These are phyloP conservation scores for Hemicordylus capensis DNA, from an alignment of 2,113 vertebrate genomes.

Conservation along the genomic window DNA sequence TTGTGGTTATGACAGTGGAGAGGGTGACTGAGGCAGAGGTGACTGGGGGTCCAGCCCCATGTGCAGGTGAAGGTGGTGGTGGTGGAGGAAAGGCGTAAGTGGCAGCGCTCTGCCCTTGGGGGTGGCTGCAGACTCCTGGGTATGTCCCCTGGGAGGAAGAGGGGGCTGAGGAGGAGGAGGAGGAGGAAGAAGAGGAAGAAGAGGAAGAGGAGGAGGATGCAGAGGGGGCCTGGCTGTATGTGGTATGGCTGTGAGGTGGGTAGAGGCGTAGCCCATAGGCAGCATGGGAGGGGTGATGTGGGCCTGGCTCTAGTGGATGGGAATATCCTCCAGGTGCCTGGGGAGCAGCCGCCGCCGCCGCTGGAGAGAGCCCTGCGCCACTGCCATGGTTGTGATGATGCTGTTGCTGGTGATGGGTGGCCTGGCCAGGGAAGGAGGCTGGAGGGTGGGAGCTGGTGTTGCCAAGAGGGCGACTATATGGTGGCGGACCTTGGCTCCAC, in stretches of 20 bases:
- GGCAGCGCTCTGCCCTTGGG: constrained; percentile 69
- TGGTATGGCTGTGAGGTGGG: constrained; percentile 71
- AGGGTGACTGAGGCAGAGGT: constrained; percentile 73
- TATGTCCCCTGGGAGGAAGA: constrained; percentile 66
- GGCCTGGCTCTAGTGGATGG: constrained; percentile 65
- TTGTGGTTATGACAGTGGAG: constrained; percentile 74
- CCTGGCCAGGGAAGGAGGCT: constrained; percentile 66
- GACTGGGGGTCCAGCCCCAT: constrained; percentile 64
- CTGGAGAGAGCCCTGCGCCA: constrained; percentile 10
- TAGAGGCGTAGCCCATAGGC: constrained; percentile 75
- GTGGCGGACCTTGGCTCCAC: constrained; percentile 78
- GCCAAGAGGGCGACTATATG: constrained; percentile 72
- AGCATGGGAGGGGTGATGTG: constrained; percentile 66
- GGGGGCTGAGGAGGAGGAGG: background rate
- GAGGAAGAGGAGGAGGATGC: constrained; percentile 15
- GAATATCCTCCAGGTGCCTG: constrained; percentile 62
- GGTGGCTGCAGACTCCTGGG: constrained; percentile 62
- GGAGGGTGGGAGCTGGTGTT: constrained; percentile 61
- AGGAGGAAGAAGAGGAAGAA: constrained; percentile 58
- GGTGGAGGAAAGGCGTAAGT: constrained; percentile 68
- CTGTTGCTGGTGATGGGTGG: constrained; percentile 73
- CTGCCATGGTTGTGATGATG: constrained; percentile 10
- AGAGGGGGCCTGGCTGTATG: constrained; percentile 62
- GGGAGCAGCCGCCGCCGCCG: constrained; percentile 43
- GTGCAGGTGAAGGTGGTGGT: constrained; percentile 48